Conservation (phyloP, 2,888 invertebrate species). For the Drosophila kanekoi region DNA sequence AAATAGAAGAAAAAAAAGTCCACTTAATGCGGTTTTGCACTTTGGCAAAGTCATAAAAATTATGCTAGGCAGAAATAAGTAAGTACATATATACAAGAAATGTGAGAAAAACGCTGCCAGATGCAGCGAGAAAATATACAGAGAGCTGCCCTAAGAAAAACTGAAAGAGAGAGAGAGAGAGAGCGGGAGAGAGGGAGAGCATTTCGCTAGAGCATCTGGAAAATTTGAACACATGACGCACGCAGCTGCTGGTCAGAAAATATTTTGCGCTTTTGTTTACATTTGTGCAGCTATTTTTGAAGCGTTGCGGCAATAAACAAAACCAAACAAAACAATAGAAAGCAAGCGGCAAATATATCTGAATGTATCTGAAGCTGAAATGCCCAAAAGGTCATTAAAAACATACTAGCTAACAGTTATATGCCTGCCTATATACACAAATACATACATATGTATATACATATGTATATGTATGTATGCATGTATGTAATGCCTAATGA, state of each 20-base stretch:
- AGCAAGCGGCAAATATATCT: slow-evolving; percentile 20
- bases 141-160: background rate
- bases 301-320: slow-evolving; percentile 70
- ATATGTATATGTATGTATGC: slow-evolving; percentile 5
- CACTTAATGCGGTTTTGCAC: slow-evolving; percentile 73
- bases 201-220: slow-evolving; percentile 65
- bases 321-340: slow-evolving; percentile 68
- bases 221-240: slow-evolving; percentile 74
- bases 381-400: slow-evolving; percentile 53
- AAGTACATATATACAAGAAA: slow-evolving; percentile 25
- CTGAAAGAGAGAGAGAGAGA: background rate
- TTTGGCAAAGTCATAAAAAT: slow-evolving; percentile 69
- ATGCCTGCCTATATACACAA: background rate
- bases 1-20: slow-evolving; percentile 35
- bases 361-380: slow-evolving; percentile 21
- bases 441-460: slow-evolving; percentile 11
- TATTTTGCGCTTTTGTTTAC: slow-evolving; percentile 76
- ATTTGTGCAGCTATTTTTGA: slow-evolving; percentile 78
- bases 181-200: background rate
- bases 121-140: slow-evolving; percentile 37
- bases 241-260: slow-evolving; percentile 65
- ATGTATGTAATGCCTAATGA: slow-evolving; percentile 55
- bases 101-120: slow-evolving; percentile 31
- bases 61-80: slow-evolving; percentile 58
- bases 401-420: background rate